phyloP scores from a whole-genome alignment of 2,888 invertebrate genomes.

The Apantesis nais region DNA sequence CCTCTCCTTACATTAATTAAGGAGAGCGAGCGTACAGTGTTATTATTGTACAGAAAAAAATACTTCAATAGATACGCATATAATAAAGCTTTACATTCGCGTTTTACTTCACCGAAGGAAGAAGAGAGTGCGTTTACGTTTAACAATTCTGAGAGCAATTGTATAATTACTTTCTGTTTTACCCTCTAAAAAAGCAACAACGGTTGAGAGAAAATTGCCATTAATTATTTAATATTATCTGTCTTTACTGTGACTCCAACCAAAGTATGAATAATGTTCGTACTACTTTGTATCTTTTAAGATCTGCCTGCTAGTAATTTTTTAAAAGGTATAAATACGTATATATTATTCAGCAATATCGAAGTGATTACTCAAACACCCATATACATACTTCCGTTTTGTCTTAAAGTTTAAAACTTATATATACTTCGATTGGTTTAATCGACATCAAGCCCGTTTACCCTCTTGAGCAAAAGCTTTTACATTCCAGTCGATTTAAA shows the following conservation, averaged over 20 bases:
- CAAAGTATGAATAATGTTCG: neutral
- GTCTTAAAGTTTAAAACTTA: neutral
- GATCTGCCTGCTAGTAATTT: neutral
- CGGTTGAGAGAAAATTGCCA: neutral
- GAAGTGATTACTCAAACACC: neutral
- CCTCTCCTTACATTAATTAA: constrained; percentile 45
- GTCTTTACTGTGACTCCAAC: neutral
- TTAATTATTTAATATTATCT: neutral
- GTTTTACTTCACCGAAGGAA: constrained; percentile 15
- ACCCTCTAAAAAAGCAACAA: neutral
- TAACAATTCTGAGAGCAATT: constrained; percentile 14
- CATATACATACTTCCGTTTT: neutral
- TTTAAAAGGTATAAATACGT: neutral
- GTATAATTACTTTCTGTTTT: constrained; percentile 24
- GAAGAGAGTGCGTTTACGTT: constrained; percentile 14
- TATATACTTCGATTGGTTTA: neutral
- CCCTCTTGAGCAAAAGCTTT: neutral
- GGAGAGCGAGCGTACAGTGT: constrained; percentile 35
- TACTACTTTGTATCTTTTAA: neutral
- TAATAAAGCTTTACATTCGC: constrained; percentile 17
- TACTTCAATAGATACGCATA: constrained; percentile 14
- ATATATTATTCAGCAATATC: neutral
- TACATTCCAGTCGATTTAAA: too few species aligned
- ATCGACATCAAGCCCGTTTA: neutral
- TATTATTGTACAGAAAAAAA: constrained; percentile 43